phyloP scores from a whole-genome alignment of 1,140 invertebrate species.

The Procambarus clarkii region DNA sequence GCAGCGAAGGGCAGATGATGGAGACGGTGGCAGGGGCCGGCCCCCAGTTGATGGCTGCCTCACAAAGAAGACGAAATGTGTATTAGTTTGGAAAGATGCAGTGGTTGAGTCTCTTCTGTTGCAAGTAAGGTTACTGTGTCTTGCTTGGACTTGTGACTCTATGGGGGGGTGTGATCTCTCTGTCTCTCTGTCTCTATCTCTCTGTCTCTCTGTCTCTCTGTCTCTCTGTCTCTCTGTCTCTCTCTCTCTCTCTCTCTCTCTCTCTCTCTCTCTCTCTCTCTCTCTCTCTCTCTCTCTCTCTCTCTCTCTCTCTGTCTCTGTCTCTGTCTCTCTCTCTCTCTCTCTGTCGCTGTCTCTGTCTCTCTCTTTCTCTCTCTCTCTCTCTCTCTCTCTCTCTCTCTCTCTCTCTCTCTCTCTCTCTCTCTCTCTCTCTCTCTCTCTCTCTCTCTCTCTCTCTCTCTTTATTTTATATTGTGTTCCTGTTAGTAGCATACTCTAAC shows the following conservation, averaged over 20 bases:
- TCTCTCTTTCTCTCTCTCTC: neutral
- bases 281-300: neutral
- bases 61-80: too few species aligned
- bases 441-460: neutral
- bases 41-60: neutral
- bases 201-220: slow-evolving; percentile 33
- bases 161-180: neutral
- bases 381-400: neutral
- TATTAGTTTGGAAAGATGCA: too few species aligned
- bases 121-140: neutral
- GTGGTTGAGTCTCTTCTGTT: neutral
- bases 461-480: neutral
- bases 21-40: neutral
- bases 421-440: neutral
- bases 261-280: neutral
- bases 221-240: slow-evolving; percentile 34
- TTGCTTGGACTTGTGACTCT: too few species aligned
- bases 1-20: neutral
- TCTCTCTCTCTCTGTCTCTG: neutral
- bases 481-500: too few species aligned
- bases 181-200: neutral
- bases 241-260: neutral
- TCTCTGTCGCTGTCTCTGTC: slow-evolving; percentile 19
- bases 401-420: neutral
- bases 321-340: slow-evolving; percentile 5